Evolutionary conservation across 2,113 vertebrate genomes (phyloP), one percentile per base, ranked within the genome.

Genomic region (Seriola aureovittata): DNA sequence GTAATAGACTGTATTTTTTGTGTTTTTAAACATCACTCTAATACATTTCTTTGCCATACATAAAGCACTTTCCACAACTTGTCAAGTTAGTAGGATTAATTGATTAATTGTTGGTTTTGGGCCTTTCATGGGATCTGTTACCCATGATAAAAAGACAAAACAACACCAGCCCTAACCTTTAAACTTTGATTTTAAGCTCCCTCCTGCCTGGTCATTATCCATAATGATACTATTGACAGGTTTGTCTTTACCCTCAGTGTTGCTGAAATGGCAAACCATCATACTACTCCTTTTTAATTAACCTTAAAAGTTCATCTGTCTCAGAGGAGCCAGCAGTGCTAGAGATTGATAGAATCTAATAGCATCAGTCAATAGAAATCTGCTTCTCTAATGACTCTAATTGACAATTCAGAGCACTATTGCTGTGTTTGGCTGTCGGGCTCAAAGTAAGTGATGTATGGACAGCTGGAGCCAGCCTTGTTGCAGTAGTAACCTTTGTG

Each of bases 401-500:
- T 88, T 79, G 71, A 71, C 60, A 58, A 79, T 76, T 87, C 34
- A 11, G 52, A 42, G 78, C 69, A 75, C 54, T 19, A 8, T 2
- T 50, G 32, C 38, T 70, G 67, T 76, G 64, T 85, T 92, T 82
- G 72, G 88, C 75, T 23, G 77, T 80, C 81, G 84, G 71, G 73
- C 60, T 85, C 54, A 50, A 50, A 75, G 55, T 40, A 75, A 46
- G 68, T 67, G 57, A 90, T 89, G 82, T 82, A 85, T 86, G 57
- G 77, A 72, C 58, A 70, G 69, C 48, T 54, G 36, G 65, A 79
- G 79, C 80, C 60, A 29, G 46, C 44, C 80, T 34, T 3, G 71
- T 92, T 73, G 44, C 90, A 76, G 85, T 88, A 76, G 83, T 65
- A 90, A 93, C 84, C 67, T 90, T 91, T 90, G 85, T 86, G 74